Conservation (phyloP, 2,888 invertebrate species). For the Ischnus inquisitorius region DNA sequence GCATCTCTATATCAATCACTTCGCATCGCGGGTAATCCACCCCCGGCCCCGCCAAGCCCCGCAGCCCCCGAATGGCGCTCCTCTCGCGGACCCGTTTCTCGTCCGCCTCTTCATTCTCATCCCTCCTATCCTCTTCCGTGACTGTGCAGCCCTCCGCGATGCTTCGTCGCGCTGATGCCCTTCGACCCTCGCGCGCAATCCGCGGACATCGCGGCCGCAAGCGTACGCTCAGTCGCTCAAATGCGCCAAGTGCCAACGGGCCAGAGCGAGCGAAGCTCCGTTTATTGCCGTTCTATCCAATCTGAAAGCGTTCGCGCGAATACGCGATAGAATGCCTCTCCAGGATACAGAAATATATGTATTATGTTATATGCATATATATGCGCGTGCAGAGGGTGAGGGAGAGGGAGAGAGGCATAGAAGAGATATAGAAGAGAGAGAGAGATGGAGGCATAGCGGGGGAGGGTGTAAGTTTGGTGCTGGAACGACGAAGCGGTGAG, state of each 20-base stretch:
- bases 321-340: constrained; percentile 28
- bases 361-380: neutral
- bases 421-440: no score
- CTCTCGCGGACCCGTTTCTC: constrained; percentile 31
- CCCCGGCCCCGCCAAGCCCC: constrained; percentile 13
- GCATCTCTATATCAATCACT: constrained; percentile 85
- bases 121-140: constrained; percentile 53
- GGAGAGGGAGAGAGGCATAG: no score
- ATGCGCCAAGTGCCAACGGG: constrained; percentile 45
- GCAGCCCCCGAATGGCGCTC: no score
- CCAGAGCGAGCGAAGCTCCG: constrained; percentile 65
- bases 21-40: constrained; percentile 74
- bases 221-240: constrained; percentile 45
- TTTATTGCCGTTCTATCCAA: constrained; percentile 69
- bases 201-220: constrained; percentile 69
- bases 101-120: constrained; percentile 60
- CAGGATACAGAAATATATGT: constrained; percentile 28
- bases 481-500: constrained; percentile 48
- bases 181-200: constrained; percentile 74
- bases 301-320: constrained; percentile 66
- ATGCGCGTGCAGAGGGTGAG: no score
- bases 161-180: constrained; percentile 75
- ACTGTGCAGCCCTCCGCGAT: constrained; percentile 31
- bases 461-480: constrained; percentile 71
- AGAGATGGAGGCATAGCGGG: constrained; percentile 69